These are phyloP conservation scores for Panagrolaimus sp. DNA, from an alignment of 1,140 invertebrate species.

Conservation along the genomic window DNA sequence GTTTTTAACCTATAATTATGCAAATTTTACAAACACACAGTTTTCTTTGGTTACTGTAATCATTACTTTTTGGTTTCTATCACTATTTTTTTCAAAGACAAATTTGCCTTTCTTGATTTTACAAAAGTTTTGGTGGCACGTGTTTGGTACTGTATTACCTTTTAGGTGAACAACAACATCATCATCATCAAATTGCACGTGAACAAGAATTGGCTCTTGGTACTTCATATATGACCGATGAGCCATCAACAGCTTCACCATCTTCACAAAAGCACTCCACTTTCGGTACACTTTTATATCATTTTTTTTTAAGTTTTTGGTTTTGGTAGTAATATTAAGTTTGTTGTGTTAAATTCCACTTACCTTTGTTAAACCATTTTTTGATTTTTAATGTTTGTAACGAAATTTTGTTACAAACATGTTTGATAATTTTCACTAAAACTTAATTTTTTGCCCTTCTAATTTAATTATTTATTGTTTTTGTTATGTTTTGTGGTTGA, in stretches of 20 bases:
- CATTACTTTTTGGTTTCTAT: constrained; percentile 17
- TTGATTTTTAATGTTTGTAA: background rate
- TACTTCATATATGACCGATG: no score
- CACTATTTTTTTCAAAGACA: background rate
- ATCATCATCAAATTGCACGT: no score
- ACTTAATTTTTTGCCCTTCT: constrained; percentile 5
- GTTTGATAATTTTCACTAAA: constrained; percentile 17
- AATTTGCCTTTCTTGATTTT: background rate
- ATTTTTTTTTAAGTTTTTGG: constrained; percentile 17
- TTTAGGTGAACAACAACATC: background rate
- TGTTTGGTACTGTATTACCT: background rate
- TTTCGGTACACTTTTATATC: constrained; percentile 24
- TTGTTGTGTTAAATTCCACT: background rate
- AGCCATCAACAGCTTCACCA: constrained; percentile 22
- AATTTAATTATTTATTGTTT: constrained; percentile 16
- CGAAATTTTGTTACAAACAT: background rate
- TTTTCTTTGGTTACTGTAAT: background rate
- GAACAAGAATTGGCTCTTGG: no score
- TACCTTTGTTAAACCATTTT: background rate
- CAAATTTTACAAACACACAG: constrained; percentile 6
- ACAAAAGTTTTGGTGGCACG: background rate
- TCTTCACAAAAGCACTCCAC: constrained; percentile 29
- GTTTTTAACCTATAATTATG: constrained; percentile 23
- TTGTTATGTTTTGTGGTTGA: constrained; percentile 24
- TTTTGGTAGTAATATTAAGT: constrained; percentile 5